Evolutionary conservation across 2,888 invertebrate species (phyloP).

Genomic region (Abrostola tripartita): DNA sequence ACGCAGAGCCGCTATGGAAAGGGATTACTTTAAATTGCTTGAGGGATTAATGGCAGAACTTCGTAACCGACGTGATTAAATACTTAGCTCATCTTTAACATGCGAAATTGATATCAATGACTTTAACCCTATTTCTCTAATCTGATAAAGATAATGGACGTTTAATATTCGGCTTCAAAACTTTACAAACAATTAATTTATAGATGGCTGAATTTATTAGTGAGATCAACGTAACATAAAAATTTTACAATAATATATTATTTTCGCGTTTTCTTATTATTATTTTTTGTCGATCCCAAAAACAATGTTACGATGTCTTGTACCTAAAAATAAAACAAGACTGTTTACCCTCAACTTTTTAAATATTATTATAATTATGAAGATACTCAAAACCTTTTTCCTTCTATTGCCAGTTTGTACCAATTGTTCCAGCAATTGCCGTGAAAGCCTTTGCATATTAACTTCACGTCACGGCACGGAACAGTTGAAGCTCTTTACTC

Average conservation of each 20-base stretch:
- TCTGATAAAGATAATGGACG: slow-evolving; percentile 5
- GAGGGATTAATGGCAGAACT: slow-evolving; percentile 44
- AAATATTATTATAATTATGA: too few species aligned
- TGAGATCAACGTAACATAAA: too few species aligned
- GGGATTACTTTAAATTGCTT: slow-evolving; percentile 52
- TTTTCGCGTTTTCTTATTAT: too few species aligned
- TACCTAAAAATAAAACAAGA: too few species aligned
- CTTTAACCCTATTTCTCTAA: slow-evolving; percentile 3
- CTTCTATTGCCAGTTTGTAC: neutral
- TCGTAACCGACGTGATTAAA: slow-evolving; percentile 38
- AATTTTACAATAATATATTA: too few species aligned
- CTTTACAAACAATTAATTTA: neutral
- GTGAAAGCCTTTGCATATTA: slow-evolving; percentile 3
- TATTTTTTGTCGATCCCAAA: too few species aligned
- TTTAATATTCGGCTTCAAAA: neutral
- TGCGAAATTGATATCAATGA: slow-evolving; percentile 19
- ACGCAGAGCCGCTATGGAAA: slow-evolving; percentile 20
- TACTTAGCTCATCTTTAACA: slow-evolving; percentile 26
- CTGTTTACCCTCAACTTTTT: too few species aligned
- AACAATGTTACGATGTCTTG: too few species aligned
- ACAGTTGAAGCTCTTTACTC: slow-evolving; percentile 3
- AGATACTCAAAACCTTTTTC: neutral
- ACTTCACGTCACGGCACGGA: neutral
- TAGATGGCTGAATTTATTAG: too few species aligned
- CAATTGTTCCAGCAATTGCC: neutral